Evolutionary conservation across 2,888 invertebrate species (phyloP), one percentile per base, ranked within the genome.

Genomic region (Blastobasis lacticolella): DNA sequence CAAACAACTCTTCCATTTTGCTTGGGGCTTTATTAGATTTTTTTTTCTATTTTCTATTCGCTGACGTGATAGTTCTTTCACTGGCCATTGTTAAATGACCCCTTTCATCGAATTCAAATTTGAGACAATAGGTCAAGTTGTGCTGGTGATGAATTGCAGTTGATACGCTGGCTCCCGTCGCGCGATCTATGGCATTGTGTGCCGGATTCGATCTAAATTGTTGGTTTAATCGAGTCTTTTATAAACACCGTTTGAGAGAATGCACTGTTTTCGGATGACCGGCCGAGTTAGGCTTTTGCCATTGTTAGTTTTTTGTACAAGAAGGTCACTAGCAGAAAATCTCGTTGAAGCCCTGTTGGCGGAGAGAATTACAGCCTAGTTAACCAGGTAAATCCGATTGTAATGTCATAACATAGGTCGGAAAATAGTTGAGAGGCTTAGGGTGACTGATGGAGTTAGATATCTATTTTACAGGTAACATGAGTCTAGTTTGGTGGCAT

Each of bases 181-280:
- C 63, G 82, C 79, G 83, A 83, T 79, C 84, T 82, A 83, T 83
- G 82, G 81, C 63, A 75, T 80, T 80, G 78, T 78, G 69, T 63
- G 72, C 71, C 61, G 62, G 75, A 70, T 69, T 66, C 69, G 75
- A 67, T 76, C 74, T 72, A 75, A 81, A 84, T 82, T 85, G 84
- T 86, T 85, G 75, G 85, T 86, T 84, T 85, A 81, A 83, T 83
- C 73, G 75, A 81, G 72, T 63, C 64, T 83, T 85, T 83, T 83
- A 67, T 80, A 68, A 71, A 67, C 71, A 72, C 71, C 63, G 71
- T 75, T 78, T 71, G 71, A 58, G 68, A 73, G 67, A 71, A 78
- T 70, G 74, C 67, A 67, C 67, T 69, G 71, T 54, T 56, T 59
- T 62, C 57, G 69, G 68, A 73, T 69, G 64, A 60, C 58, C 57